These are phyloP conservation scores for Echinarachnius parma DNA, from an alignment of 53 echinoderm and acorn worm genomes.

Conservation along the genomic window DNA sequence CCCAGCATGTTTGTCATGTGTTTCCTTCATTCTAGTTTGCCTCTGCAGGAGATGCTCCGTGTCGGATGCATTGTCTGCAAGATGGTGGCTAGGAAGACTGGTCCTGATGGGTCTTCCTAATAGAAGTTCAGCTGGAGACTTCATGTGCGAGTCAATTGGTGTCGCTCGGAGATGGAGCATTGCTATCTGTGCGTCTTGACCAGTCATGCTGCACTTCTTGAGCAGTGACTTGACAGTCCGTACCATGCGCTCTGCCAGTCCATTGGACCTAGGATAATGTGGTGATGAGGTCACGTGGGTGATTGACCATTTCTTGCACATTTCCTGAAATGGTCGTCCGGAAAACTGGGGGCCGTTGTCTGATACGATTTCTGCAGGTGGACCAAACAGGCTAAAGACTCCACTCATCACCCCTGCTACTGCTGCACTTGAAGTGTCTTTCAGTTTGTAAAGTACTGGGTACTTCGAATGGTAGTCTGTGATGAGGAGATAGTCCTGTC, in stretches of 20 bases:
- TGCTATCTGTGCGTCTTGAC: conserved; percentile 46
- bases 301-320: conserved; percentile 56
- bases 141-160: conserved; percentile 48
- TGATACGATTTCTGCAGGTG: conserved; percentile 53
- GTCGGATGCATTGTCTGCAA: neutral
- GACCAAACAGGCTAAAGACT: conserved; percentile 45
- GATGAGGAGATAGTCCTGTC: conserved; percentile 32
- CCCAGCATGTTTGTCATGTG: conserved; percentile 49
- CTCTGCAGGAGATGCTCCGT: conserved; percentile 23
- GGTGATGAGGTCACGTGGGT: conserved; percentile 62
- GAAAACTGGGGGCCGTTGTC: conserved; percentile 63
- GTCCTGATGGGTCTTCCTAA: conserved; percentile 53
- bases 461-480: conserved; percentile 15
- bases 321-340: conserved; percentile 45
- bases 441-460: conserved; percentile 12
- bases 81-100: conserved; percentile 54
- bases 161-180: conserved; percentile 55
- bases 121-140: conserved; percentile 66
- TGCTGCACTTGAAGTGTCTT: neutral
- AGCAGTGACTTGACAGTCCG: conserved; percentile 55
- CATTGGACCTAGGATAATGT: conserved; percentile 59
- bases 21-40: conserved; percentile 35
- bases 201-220: conserved; percentile 52
- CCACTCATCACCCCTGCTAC: conserved; percentile 7
- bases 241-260: conserved; percentile 64